A percentile compares a stretch with the other conserved stretches of the same genome.
Evolutionary conservation across 2,113 vertebrate species (phyloP).

Genomic region (Syngnathus typhle): DNA sequence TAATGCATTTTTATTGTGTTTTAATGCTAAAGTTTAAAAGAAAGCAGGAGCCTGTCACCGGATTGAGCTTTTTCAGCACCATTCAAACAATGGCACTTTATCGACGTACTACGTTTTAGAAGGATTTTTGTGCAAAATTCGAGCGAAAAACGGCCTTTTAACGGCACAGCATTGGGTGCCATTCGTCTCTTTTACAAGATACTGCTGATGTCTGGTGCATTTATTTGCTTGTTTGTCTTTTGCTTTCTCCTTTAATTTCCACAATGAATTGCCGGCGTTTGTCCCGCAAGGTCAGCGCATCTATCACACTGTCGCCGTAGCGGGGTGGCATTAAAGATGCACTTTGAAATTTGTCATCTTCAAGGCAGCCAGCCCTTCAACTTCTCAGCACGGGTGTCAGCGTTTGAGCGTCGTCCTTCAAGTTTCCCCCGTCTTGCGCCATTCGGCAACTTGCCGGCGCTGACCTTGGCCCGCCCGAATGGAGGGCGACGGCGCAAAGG

Average conservation of each 20-base stretch:
- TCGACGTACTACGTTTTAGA: background rate
- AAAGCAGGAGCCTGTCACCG: too few species aligned
- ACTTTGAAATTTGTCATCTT: conserved; percentile 16
- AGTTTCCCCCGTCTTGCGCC: conserved; percentile 1
- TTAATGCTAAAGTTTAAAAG: too few species aligned
- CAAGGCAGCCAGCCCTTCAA: background rate
- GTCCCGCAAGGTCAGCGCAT: conserved; percentile 30
- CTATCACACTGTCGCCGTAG: conserved; percentile 18
- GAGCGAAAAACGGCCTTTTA: background rate
- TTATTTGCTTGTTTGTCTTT: conserved; percentile 30
- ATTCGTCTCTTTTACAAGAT: conserved; percentile 24
- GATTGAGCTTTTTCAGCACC: too few species aligned
- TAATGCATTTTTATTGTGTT: too few species aligned
- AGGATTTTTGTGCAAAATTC: background rate
- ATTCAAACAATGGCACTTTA: too few species aligned
- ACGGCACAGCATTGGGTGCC: background rate
- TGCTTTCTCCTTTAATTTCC: conserved; percentile 33
- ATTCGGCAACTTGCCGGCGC: conserved; percentile 6
- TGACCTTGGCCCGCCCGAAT: conserved; percentile 19
- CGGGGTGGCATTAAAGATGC: conserved; percentile 25
- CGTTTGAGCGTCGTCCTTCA: conserved; percentile 11
- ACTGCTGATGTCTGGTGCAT: conserved; percentile 25
- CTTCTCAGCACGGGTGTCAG: background rate
- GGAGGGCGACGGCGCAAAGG: conserved; percentile 17
- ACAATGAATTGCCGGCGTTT: conserved; percentile 14